Base-by-base conservation (phyloP, 2,113 vertebrate species). In the Ctenodactylus gundi region DNA sequence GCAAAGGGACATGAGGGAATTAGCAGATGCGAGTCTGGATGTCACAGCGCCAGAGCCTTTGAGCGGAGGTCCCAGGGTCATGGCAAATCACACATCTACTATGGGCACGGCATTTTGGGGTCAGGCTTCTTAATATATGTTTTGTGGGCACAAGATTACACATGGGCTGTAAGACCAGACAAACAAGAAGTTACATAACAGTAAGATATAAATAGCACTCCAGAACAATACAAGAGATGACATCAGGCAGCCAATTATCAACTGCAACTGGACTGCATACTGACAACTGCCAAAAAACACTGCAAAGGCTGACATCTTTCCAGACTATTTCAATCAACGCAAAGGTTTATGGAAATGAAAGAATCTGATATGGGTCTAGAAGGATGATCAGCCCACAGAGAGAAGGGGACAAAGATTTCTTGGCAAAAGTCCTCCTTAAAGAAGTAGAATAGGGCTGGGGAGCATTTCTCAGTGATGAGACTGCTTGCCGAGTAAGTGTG, bases 141-240 rank as follows among this genome's bases (percentile, higher is more conserved):
- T 76, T 91, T 76, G 68, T 95, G 36, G 88, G 44, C 41, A 90
- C 23, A 36, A 41, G 23, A 78, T 82, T 68, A 85, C 44, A 95
- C 53, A 75, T 18, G 51, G 76, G 51, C 80, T 88, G 51, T 93
- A 29, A 96, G 55, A 85, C 57, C 62, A 95, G 91, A 96, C 29
- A 97, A 93, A 90, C 57, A 86, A 90, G 84, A 94, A 81, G 78
- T 94, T 96, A 67, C 20, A 14, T 72, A 96, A 93, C 64, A 95
- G 39, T 77, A 72, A 88, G 46, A 20, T 53, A 92, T 31, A 88
- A 93, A 91, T 86, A 86, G 93, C 34, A 58, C 65, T 49, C 44
- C 14, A 95, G 83, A 58, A 91, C 83, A 96, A 83, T 75, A 62
- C 88, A n/a, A 57, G 11, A 20, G 41, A 92, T 87, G 94, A 91